phyloP scores from a whole-genome alignment of 2,888 invertebrate species.

The Odiellus spinosus region DNA sequence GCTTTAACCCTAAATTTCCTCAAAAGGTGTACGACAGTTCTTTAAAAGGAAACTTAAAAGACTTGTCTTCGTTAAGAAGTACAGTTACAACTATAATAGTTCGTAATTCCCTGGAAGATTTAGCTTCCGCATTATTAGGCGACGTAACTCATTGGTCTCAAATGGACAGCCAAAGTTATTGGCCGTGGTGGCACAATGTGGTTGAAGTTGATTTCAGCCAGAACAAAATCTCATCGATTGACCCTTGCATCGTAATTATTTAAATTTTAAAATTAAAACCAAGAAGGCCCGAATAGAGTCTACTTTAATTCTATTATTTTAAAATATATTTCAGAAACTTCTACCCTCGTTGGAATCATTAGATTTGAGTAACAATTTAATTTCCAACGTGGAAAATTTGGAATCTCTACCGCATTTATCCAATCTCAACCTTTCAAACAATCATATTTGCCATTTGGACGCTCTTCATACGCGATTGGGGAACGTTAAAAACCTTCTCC shows the following conservation, averaged over 20 bases:
- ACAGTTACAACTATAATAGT: slow-evolving; percentile 48
- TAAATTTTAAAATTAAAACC: background rate
- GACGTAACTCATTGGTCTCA: slow-evolving; percentile 40
- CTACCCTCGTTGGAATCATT: slow-evolving; percentile 42
- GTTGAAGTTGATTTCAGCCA: slow-evolving; percentile 32
- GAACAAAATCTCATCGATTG: slow-evolving; percentile 30
- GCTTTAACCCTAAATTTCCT: background rate
- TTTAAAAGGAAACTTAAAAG: slow-evolving; percentile 45
- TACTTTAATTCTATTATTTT: too few relatives aligned
- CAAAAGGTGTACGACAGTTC: slow-evolving; percentile 7
- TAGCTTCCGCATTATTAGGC: slow-evolving; percentile 65
- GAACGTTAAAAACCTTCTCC: slow-evolving; percentile 55
- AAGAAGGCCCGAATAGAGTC: too few relatives aligned
- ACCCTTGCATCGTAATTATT: slow-evolving; percentile 19
- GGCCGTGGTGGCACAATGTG: slow-evolving; percentile 11
- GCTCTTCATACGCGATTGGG: slow-evolving; percentile 72
- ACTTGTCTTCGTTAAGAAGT: slow-evolving; percentile 43
- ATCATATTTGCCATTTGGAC: slow-evolving; percentile 57
- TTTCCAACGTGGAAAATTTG: slow-evolving; percentile 20
- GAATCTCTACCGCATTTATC: slow-evolving; percentile 12
- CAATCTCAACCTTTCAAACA: slow-evolving; percentile 41
- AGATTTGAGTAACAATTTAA: slow-evolving; percentile 36
- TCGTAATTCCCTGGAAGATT: slow-evolving; percentile 47
- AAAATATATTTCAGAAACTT: slow-evolving; percentile 25
- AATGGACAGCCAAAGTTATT: slow-evolving; percentile 3